Evolutionary conservation across 2,797 vertebrate species (phyloP), one percentile per base, ranked within the genome.

Genomic region (Aeoliscus strigatus): DNA sequence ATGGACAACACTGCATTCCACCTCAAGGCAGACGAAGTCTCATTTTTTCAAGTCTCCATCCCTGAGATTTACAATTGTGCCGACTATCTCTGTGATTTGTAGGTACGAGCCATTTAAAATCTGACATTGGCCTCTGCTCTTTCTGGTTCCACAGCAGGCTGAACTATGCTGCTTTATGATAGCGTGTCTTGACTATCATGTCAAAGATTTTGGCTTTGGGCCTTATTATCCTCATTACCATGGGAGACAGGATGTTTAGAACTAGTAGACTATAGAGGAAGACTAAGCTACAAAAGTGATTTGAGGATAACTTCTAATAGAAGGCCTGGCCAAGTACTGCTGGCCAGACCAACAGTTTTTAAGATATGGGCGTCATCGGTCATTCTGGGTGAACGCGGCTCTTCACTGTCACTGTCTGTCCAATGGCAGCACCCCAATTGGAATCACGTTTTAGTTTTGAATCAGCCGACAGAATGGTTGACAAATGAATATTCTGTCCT

Each of bases 21-120:
- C 61, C 37, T 38, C 8, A 17, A 61, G 54, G 48, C 60, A 69
- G 60, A 65, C 4, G 9, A 51, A 75, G 73, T 56, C 66, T 39
- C 63, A 38, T 67, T 70, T 63, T n/a, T 72, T 63, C 35, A 51
- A 57, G 40, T 51, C 43, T 72, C 53, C 49, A 41, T 45, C 14
- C 9, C 18, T 52, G 62, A 70, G 68, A 81, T 79, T 75, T 77
- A 72, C 59, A 60, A 44, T 58, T 65, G 51, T 12, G 9, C 39
- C 49, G 48, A 51, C 56, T 68, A 72, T 75, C 70, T 78, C 27
- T 51, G 39, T 73, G 62, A 81, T 70, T 80, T 80, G 70, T 80
- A 60, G 68, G 46, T 60, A 41, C 51, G 62, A 47, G 39, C 30
- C 45, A 44, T 44, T 62, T 54, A 73, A 59, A 72, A 14, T 24